Conservation (phyloP, 2,797 vertebrate species). For the Falco novaeseelandiae region DNA sequence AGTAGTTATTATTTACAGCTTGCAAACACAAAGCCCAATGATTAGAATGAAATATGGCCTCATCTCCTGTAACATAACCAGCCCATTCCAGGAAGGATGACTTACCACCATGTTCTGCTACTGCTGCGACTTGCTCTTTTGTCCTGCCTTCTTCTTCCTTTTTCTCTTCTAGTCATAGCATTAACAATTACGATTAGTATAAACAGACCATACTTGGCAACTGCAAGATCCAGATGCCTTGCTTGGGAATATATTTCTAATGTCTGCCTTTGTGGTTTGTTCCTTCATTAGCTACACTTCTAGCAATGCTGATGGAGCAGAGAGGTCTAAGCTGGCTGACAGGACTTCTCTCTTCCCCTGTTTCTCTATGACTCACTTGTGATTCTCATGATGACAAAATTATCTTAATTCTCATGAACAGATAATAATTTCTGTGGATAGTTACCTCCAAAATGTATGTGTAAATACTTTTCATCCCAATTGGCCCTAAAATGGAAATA, state of each 20-base stretch:
- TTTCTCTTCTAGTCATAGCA: neutral
- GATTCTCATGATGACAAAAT: neutral
- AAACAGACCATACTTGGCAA: slow-evolving; percentile 34
- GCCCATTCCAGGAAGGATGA: neutral
- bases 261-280: neutral
- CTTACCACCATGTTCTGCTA: neutral
- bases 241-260: slow-evolving; percentile 1
- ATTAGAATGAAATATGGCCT: neutral
- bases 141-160: neutral
- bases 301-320: neutral
- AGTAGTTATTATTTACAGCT: neutral
- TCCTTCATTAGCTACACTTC: neutral
- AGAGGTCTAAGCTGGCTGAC: neutral
- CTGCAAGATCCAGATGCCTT: neutral
- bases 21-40: neutral
- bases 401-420: neutral
- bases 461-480: neutral
- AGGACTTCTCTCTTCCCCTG: neutral
- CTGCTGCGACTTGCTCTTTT: neutral
- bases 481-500: neutral
- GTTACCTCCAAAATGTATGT: neutral
- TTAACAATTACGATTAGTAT: slow-evolving; percentile 34
- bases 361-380: neutral
- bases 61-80: neutral
- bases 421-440: neutral